These are phyloP conservation scores for Lissonota sp. DNA, from an alignment of 2,888 invertebrate species.

Conservation along the genomic window DNA sequence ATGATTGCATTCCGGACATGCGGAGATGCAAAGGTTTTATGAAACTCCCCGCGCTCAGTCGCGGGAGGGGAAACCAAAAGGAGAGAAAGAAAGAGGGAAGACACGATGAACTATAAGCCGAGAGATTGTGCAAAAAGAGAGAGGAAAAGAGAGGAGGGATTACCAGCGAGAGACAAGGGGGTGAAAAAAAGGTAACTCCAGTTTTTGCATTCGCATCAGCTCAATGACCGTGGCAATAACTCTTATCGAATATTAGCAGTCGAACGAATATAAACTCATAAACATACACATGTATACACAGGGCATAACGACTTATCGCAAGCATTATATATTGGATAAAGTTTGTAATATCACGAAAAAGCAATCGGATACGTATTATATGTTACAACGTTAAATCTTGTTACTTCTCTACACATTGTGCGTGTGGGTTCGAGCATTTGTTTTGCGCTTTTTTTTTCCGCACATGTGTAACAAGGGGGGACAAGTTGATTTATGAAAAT, in stretches of 20 bases:
- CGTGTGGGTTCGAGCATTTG: neutral
- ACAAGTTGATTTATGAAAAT: conserved; percentile 62
- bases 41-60: conserved; percentile 55
- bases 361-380: conserved; percentile 54
- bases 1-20: conserved; percentile 71
- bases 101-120: neutral
- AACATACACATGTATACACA: neutral
- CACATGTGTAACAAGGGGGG: conserved; percentile 25
- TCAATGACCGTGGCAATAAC: conserved; percentile 50
- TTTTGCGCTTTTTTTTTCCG: neutral
- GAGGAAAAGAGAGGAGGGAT: conserved; percentile 2
- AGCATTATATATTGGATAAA: conserved; percentile 33
- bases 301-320: neutral
- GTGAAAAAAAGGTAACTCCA: conserved; percentile 15
- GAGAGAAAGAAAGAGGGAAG: conserved; percentile 44
- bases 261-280: conserved; percentile 31
- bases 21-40: conserved; percentile 69
- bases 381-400: neutral
- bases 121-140: conserved; percentile 5
- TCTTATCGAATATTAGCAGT: conserved; percentile 60
- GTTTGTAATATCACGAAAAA: conserved; percentile 56
- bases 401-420: too few species aligned
- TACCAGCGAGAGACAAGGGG: conserved; percentile 12
- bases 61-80: conserved; percentile 41
- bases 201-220: conserved; percentile 50